Base-by-base conservation (phyloP, 64 coral and sea anemone species). In the Catalaphyllia jardinei region DNA sequence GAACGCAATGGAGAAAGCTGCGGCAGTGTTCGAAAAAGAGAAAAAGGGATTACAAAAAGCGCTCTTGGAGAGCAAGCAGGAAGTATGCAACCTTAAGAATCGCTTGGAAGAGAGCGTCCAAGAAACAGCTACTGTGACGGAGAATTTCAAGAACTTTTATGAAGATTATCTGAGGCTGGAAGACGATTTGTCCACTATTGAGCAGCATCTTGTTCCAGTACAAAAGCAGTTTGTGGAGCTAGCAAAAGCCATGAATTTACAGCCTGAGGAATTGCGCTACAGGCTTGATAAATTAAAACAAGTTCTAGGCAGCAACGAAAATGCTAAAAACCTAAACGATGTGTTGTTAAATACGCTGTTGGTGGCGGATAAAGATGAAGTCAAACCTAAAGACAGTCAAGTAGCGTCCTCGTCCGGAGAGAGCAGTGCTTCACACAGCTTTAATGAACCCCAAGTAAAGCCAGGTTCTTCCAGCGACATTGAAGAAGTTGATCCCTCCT, bases 91-190 rank as follows among this genome's bases (percentile, higher is more conserved):
- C 3, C 20, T 71, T 18, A 30, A 31, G 67, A 67, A 69, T 29
- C 81, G 81, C 61, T 85, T 85, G n/a, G 35, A 24, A 4, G 62
- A 85, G 20, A 52, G 62, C 63, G 33, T 71, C 19, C 62, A 38
- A 38, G 81, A 85, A 85, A 85, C 81, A 9, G 62, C 33, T 38
- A 20, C 22, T 13, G 63, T 67, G 12, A 85, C 31, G 4, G 62
- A 85, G 11, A 71, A 25, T 51, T 85, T 85, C 50, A 85, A 28
- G 42, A 51, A 18, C 20, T 49, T 85, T 29, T 85, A 85, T 42
- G 31, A 85, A 33, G 81, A 85, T 13, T 85, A 85, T 52, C 63
- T 39, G 4, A 85, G 28, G 11, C n/a, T 85, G 61, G 81, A 85
- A 38, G 6, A 64, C 16, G 22, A 85, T 20, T 22, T 85, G 10